These are phyloP conservation scores for Halisarca cf. caerulea DNA, from an alignment of 37 sponge, comb jelly and placozoan species.

Conservation along the genomic window DNA sequence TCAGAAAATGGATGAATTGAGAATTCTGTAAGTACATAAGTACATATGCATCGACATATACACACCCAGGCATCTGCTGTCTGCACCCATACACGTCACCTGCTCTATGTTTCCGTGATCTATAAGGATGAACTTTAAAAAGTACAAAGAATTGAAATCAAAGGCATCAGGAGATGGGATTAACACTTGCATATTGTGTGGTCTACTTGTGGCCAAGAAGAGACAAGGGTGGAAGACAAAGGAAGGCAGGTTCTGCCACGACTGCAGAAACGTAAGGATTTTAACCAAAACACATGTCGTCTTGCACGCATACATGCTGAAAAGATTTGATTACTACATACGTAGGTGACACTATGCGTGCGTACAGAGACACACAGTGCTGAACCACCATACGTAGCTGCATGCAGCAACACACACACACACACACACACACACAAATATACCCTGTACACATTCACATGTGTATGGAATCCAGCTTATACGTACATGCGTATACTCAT, in stretches of 20 bases:
- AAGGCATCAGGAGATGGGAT: background rate
- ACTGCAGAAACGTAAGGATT: background rate
- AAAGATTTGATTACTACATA: too few relatives aligned
- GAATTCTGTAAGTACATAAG: constrained; percentile 2
- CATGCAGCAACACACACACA: too few relatives aligned
- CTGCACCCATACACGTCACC: background rate
- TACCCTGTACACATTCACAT: too few relatives aligned
- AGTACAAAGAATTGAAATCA: constrained; percentile 1
- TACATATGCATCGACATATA: background rate
- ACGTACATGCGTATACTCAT: too few relatives aligned
- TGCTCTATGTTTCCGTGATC: background rate
- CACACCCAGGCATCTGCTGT: background rate
- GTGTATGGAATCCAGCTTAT: too few relatives aligned
- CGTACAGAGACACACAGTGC: too few relatives aligned
- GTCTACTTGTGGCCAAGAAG: background rate
- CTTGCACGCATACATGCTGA: too few relatives aligned
- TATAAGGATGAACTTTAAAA: background rate
- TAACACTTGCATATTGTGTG: background rate
- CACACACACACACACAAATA: too few relatives aligned
- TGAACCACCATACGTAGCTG: too few relatives aligned
- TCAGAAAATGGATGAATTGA: background rate
- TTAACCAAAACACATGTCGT: too few relatives aligned
- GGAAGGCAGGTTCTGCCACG: background rate
- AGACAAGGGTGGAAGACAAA: background rate
- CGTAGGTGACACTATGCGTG: too few relatives aligned